These are phyloP conservation scores for Aspiorhynchus laticeps DNA, from an alignment of 2,113 vertebrate species.

Conservation along the genomic window DNA sequence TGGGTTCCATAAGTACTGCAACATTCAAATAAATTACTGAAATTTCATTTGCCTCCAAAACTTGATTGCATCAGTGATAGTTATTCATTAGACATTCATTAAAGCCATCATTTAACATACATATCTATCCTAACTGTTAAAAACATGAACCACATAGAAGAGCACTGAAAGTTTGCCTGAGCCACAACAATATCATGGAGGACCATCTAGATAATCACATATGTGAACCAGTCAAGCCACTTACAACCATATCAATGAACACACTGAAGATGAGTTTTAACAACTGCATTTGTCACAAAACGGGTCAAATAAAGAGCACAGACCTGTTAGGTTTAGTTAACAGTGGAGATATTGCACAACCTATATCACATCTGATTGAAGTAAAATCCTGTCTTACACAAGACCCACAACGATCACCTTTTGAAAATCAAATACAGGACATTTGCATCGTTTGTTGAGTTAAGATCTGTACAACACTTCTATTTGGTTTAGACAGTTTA, in stretches of 20 bases:
- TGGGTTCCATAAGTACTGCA: constrained; percentile 3
- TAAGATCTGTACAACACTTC: constrained; percentile 69
- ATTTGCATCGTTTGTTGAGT: constrained; percentile 63
- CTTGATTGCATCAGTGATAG: constrained; percentile 16
- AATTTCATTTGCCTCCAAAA: constrained; percentile 1
- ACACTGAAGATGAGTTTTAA: constrained; percentile 21
- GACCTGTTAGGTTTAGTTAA: constrained; percentile 26
- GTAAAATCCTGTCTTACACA: constrained; percentile 21
- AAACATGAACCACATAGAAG: constrained; percentile 31
- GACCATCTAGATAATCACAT: constrained; percentile 38
- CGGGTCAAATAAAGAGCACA: constrained; percentile 6
- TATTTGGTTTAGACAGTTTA: constrained; percentile 73
- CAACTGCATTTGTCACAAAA: constrained; percentile 24
- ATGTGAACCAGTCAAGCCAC: constrained; percentile 23
- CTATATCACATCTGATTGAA: constrained; percentile 19
- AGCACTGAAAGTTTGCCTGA: constrained; percentile 25
- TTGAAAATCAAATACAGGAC: constrained; percentile 39
- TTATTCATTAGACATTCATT: constrained; percentile 56
- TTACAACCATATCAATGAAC: constrained; percentile 15
- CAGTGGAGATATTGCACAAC: constrained; percentile 30
- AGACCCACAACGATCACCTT: constrained; percentile 19
- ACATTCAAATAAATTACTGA: constrained; percentile 11
- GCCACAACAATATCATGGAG: constrained; percentile 12
- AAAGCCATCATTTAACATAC: constrained; percentile 54
- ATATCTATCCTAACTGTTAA: constrained; percentile 4